Evolutionary conservation across 1,140 invertebrate genomes (phyloP), one percentile per base, ranked within the genome.

Genomic region (Hydropsyche tenuis): DNA sequence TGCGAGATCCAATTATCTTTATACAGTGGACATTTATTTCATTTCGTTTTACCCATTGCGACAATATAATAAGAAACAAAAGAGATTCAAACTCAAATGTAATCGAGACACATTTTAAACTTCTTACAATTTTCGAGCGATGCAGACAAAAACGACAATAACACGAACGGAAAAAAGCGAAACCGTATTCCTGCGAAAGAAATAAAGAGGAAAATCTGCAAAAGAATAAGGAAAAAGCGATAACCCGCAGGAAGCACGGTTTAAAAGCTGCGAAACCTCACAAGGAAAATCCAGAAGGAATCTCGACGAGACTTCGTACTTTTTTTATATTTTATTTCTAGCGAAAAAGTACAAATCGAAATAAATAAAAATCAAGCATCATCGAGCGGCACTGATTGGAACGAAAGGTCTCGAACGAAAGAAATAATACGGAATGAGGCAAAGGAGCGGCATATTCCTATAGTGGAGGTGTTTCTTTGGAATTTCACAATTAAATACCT

Each of bases 401-500:
- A 22, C 27, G 71, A 64, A 70, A 76, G 53, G 43, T 14, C 30
- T 53, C 60, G 14, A 46, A 30, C 42, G 37, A 53, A 51, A 45
- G 27, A 73, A 62, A 53, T 30, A 45, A 48, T 46, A 73, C 65
- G 20, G 45, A 68, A 60, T 60, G 25, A 60, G 56, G 18, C n/a
- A n/a, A n/a, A n/a, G 56, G 22, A 60, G 25, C 23, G 9, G 23
- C 14, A 68, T 68, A 68, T 46, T 68, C 45, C 65, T n/a, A 62
- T 23, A 22, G 20, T 1, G 20, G 48, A 72, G 72, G 75, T 74
- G 75, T 77, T 77, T 72, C 72, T 63, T 74, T 72, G 75, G 75
- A 77, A 77, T 77, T 77, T 77, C 75, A 74, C 75, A 74, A 77
- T 77, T 77, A 74, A 77, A 77, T 77, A 63, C 75, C 62, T 77